phyloP scores from a whole-genome alignment of 2,797 vertebrate genomes.

The Tragopan temminckii region DNA sequence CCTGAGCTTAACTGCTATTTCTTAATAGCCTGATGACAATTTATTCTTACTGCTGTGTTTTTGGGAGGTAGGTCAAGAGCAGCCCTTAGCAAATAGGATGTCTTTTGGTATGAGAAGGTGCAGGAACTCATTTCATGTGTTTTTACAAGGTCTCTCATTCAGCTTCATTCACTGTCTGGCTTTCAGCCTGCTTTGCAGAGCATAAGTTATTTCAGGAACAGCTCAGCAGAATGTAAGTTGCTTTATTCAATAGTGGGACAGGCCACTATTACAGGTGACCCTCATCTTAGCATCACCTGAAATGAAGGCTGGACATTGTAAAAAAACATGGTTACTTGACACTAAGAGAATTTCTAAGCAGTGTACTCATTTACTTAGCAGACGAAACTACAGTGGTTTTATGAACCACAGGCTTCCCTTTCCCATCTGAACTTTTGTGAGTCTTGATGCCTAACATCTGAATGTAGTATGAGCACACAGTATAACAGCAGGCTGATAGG shows the following conservation, averaged over 20 bases:
- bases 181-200: not conserved
- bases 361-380: not conserved
- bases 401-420: not conserved
- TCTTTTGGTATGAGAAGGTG: not conserved
- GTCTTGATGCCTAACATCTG: not conserved
- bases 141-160: not conserved
- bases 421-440: not conserved
- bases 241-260: not conserved
- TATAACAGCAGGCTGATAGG: not conserved
- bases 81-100: not conserved
- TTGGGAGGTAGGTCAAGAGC: not conserved
- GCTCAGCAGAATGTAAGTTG: not conserved
- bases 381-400: not conserved
- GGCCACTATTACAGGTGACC: not conserved
- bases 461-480: fast-evolving
- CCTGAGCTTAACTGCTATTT: not conserved
- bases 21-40: not conserved
- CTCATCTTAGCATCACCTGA: not conserved
- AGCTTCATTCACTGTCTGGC: not conserved
- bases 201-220: not conserved
- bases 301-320: not conserved
- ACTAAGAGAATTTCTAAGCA: not conserved
- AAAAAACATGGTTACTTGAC: not conserved
- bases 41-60: not conserved
- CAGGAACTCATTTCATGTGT: not conserved